These are phyloP conservation scores for Danaus plexippus DNA, from an alignment of 1,140 invertebrate genomes.

Conservation along the genomic window DNA sequence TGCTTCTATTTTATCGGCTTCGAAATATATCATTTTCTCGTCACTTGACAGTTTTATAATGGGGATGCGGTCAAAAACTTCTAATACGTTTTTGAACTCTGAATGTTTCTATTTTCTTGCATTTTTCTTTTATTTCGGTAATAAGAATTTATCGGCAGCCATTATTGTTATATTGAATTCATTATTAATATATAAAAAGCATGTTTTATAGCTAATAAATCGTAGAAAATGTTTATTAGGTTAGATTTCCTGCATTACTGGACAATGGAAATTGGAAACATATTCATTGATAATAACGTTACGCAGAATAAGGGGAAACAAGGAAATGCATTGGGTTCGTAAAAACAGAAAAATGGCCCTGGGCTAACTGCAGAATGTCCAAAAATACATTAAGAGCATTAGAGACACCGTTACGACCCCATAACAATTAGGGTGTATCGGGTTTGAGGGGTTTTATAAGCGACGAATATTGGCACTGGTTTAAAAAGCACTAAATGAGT, in stretches of 20 bases:
- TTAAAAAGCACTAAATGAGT: slow-evolving; percentile 21
- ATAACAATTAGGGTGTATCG: slow-evolving; percentile 69
- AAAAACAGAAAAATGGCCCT: slow-evolving; percentile 65
- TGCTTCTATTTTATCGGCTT: no score
- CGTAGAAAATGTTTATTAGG: no score
- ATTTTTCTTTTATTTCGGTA: no score
- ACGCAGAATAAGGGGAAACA: slow-evolving; percentile 42
- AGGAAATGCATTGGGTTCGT: slow-evolving; percentile 49
- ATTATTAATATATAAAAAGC: no score
- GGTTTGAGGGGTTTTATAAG: slow-evolving; percentile 63
- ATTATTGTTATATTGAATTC: no score
- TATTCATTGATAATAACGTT: slow-evolving; percentile 69
- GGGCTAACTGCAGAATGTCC: slow-evolving; percentile 69
- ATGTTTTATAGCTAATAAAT: no score
- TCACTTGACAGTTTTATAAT: no score
- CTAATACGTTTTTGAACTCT: no score
- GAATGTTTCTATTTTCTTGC: no score
- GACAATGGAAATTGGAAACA: slow-evolving; percentile 69
- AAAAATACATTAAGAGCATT: slow-evolving; percentile 70
- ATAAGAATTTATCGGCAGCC: no score
- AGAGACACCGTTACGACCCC: slow-evolving; percentile 68
- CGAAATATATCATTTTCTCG: no score
- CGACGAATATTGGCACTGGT: slow-evolving; percentile 31
- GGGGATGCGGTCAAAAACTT: no score
- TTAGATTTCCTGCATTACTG: slow-evolving; percentile 34